These are phyloP conservation scores for Paramisgurnus dabryanus DNA, from an alignment of 2,113 vertebrate species.

Conservation along the genomic window DNA sequence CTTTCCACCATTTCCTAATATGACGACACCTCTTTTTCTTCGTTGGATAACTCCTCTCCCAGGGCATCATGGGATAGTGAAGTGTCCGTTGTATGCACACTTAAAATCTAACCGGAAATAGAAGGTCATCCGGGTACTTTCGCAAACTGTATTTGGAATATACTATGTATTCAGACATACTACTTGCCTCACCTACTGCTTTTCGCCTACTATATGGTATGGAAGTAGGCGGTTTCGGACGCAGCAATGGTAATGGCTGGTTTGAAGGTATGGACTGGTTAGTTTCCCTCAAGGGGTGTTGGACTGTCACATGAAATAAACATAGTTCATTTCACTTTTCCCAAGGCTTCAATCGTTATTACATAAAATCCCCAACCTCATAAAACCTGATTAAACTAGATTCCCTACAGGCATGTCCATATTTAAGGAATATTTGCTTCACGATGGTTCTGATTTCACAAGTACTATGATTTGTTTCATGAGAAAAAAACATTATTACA, in stretches of 20 bases:
- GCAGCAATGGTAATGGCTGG: not conserved
- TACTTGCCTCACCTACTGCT: too few relatives aligned
- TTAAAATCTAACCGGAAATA: too few relatives aligned
- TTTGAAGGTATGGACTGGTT: not conserved
- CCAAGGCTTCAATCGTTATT: not conserved
- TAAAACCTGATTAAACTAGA: not conserved
- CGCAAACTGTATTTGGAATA: too few relatives aligned
- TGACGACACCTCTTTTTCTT: too few relatives aligned
- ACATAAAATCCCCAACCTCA: not conserved
- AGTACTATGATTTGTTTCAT: not conserved
- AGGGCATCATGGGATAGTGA: too few relatives aligned
- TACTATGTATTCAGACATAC: too few relatives aligned
- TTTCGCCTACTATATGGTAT: too few relatives aligned
- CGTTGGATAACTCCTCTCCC: too few relatives aligned
- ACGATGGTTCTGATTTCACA: not conserved
- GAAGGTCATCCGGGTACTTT: too few relatives aligned
- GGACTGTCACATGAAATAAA: not conserved
- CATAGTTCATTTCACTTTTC: not conserved
- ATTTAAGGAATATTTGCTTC: not conserved
- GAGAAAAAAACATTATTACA: not conserved
- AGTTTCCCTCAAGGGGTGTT: constrained; percentile 5
- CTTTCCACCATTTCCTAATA: too few relatives aligned
- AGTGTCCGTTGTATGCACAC: too few relatives aligned
- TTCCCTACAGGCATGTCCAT: not conserved
- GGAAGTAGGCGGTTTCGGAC: too few relatives aligned